Evolutionary conservation across 1,140 invertebrate genomes (phyloP).

Genomic region (Drosophila malerkotliana): DNA sequence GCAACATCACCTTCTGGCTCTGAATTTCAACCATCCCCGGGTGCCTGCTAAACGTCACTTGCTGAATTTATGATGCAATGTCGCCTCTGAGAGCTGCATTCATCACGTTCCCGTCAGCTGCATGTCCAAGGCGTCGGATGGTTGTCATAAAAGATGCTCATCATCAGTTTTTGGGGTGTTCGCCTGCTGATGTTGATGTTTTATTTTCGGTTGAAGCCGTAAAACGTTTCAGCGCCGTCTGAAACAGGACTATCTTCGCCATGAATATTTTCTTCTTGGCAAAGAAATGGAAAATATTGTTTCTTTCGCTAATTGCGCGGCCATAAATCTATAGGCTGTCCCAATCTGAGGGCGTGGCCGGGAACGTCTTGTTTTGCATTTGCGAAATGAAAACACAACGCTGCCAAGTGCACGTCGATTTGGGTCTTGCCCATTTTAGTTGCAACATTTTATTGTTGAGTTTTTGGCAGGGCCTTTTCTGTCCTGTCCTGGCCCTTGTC

Average conservation of each 20-base stretch:
- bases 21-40: constrained; percentile 6
- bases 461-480: constrained; percentile 64
- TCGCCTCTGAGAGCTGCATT: constrained; percentile 61
- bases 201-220: constrained; percentile 16
- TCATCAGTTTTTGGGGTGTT: constrained; percentile 53
- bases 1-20: constrained; percentile 34
- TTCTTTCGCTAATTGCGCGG: constrained; percentile 63
- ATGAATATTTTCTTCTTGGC: constrained; percentile 27
- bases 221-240: constrained; percentile 55
- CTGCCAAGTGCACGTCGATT: constrained; percentile 65
- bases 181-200: constrained; percentile 3
- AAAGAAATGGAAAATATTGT: constrained; percentile 11
- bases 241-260: constrained; percentile 18
- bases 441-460: constrained; percentile 81
- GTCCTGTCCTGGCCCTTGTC: constrained; percentile 35
- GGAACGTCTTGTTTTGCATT: constrained; percentile 75
- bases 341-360: constrained; percentile 57
- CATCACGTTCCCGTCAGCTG: constrained; percentile 70
- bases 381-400: constrained; percentile 73
- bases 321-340: constrained; percentile 66
- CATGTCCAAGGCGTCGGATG: constrained; percentile 66
- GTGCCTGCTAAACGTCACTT: constrained; percentile 39
- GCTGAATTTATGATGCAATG: constrained; percentile 63
- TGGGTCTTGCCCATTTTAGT: constrained; percentile 47
- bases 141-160: constrained; percentile 76